Evolutionary conservation across 2,888 invertebrate genomes (phyloP), one percentile per base, ranked within the genome.

Genomic region (Ypsolopha scabrella): DNA sequence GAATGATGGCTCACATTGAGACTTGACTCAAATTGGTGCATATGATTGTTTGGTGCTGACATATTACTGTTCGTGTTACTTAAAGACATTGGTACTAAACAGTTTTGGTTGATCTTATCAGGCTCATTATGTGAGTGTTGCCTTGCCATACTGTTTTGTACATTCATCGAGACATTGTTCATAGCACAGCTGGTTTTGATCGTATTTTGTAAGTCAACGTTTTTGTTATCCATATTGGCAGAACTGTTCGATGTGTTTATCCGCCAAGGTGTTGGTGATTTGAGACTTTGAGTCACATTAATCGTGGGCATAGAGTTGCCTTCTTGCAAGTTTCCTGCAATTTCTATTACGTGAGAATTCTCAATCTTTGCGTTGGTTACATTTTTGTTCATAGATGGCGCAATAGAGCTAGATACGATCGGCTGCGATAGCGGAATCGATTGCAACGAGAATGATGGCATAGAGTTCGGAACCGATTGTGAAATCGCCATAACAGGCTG

Each of bases 401-500:
- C 82, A 51, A 86, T 75, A 38, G 87, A 81, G 58, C 81, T 87
- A 2, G 87, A 81, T 7, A 87, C 85, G 55, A 87, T 87, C 7
- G 87, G 86, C 55, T 87, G 87, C 7, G 86, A 78, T 51, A 87
- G 57, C 7, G 86, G 85, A 61, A 86, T 78, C 1, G 85, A 74
- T 54, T 83, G 85, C 75, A 86, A 72, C 1, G 82, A 72, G 58
- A 80, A 83, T 36, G 85, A 72, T 41, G 76, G 62, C 1, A 61
- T 58, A 0, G 79, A 72, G 58, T 78, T 72, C 6, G 85, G 85
- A 45, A 82, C 60, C 2, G 86, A 78, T 55, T 86, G 86, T 10
- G 86, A 83, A 53, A 86, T 82, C 9, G 86, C 83, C 83, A 85
- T 86, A 46, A 86, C 61, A n/a, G 86, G 86, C 56, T 83, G 86